phyloP scores from a whole-genome alignment of 2,888 invertebrate species.

The Drosophila maculinotata region DNA sequence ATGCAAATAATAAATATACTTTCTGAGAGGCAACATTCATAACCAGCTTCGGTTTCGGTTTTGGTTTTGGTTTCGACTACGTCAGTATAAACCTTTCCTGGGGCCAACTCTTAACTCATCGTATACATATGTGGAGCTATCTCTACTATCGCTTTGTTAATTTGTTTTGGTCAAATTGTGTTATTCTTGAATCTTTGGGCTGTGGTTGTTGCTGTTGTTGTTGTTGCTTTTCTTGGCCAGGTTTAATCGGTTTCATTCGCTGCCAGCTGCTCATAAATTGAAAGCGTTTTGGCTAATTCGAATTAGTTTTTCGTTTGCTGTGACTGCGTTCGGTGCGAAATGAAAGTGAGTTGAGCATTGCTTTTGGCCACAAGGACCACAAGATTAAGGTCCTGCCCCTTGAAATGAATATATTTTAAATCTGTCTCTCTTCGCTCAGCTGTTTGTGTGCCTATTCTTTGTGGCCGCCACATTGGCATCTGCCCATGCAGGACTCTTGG shows the following conservation, averaged over 20 bases:
- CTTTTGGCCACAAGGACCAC: conserved; percentile 1
- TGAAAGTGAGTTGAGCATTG: conserved; percentile 67
- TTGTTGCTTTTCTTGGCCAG: conserved; percentile 23
- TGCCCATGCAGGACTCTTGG: conserved; percentile 64
- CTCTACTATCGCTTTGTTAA: conserved; percentile 19
- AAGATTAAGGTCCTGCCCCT: conserved; percentile 18
- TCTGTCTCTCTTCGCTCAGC: conserved; percentile 35
- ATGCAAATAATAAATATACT: conserved; percentile 63
- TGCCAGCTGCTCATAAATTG: conserved; percentile 63
- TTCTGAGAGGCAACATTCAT: conserved; percentile 30
- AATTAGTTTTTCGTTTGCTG: conserved; percentile 68
- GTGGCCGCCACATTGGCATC: conserved; percentile 62
- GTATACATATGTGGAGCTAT: not conserved
- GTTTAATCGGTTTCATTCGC: conserved; percentile 26
- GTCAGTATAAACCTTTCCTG: conserved; percentile 26
- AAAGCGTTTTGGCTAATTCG: conserved; percentile 50
- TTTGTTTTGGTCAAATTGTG: conserved; percentile 16
- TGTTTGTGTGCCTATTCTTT: conserved; percentile 70
- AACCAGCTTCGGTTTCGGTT: conserved; percentile 29
- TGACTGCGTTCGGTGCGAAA: conserved; percentile 52
- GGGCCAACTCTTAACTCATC: conserved; percentile 5
- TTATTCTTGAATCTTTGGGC: conserved; percentile 39
- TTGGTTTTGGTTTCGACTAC: conserved; percentile 8
- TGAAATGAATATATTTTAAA: conserved; percentile 11
- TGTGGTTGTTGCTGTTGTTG: conserved; percentile 17